Conservation (phyloP, 2,888 invertebrate genomes). For the Caenorhabditis sp. region DNA sequence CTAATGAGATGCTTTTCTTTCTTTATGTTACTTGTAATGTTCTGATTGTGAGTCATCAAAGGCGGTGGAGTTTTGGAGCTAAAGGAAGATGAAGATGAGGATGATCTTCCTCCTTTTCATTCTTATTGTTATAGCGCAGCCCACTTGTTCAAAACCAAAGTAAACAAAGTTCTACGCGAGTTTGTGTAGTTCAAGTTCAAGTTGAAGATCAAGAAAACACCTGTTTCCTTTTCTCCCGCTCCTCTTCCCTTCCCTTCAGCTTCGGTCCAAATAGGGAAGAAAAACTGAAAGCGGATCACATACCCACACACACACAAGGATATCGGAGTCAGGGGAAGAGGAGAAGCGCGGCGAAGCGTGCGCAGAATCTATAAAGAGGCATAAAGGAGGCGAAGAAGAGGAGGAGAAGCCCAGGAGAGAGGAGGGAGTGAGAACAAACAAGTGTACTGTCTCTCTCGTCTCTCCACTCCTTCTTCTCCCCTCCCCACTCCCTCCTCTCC, state of each 20-base stretch:
- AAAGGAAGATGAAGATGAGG: too few species aligned
- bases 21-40: neutral
- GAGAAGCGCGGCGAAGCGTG: slow-evolving; percentile 46
- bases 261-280: slow-evolving; percentile 11
- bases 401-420: slow-evolving; percentile 33
- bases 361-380: slow-evolving; percentile 63
- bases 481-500: neutral
- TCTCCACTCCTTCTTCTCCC: too few species aligned
- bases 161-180: too few species aligned
- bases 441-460: slow-evolving; percentile 62
- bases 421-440: slow-evolving; percentile 52
- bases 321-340: slow-evolving; percentile 48
- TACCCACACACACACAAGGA: slow-evolving; percentile 50
- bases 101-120: too few species aligned
- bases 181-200: too few species aligned
- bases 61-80: too few species aligned
- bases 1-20: slow-evolving; percentile 35
- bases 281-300: slow-evolving; percentile 60
- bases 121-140: too few species aligned
- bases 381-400: slow-evolving; percentile 42
- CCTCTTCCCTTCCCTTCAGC: neutral
- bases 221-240: neutral
- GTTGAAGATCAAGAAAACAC: slow-evolving; percentile 7
- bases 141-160: too few species aligned
- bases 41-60: slow-evolving; percentile 35